Conservation (phyloP, 2,797 vertebrate species). For the Eupleurogrammus muticus region DNA sequence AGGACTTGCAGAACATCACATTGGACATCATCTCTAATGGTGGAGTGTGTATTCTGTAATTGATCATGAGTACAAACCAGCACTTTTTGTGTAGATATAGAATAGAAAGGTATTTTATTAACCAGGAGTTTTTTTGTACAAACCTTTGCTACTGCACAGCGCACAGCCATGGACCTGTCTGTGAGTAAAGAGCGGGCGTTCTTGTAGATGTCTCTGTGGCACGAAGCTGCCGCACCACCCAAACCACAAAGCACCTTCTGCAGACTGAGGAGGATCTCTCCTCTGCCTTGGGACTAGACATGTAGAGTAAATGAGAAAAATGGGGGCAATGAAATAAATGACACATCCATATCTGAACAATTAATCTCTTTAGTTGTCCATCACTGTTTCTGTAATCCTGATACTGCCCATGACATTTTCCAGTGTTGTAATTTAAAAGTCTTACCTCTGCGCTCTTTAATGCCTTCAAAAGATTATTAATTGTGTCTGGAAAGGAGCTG, state of each 20-base stretch:
- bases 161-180: slow-evolving; percentile 97
- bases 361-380: background rate
- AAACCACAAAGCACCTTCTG: slow-evolving; percentile 96
- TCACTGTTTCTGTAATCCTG: background rate
- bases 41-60: no score
- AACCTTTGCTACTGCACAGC: slow-evolving; percentile 96
- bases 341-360: background rate
- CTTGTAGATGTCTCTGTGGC: slow-evolving; percentile 98
- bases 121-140: slow-evolving; percentile 37
- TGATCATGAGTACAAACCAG: no score
- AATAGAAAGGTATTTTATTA: no score
- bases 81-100: no score
- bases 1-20: background rate
- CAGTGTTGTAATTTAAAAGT: background rate
- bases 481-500: slow-evolving; percentile 98
- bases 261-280: slow-evolving; percentile 96
- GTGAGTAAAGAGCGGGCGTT: slow-evolving; percentile 96
- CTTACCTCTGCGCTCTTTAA: slow-evolving; percentile 96
- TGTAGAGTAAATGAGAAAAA: slow-evolving; percentile 9
- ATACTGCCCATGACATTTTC: background rate
- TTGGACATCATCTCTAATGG: slow-evolving; percentile 6
- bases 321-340: background rate
- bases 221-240: slow-evolving; percentile 95
- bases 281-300: slow-evolving; percentile 94
- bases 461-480: slow-evolving; percentile 97